Base-by-base conservation (phyloP, 2,113 vertebrate species). In the Pangasianodon gigas region DNA sequence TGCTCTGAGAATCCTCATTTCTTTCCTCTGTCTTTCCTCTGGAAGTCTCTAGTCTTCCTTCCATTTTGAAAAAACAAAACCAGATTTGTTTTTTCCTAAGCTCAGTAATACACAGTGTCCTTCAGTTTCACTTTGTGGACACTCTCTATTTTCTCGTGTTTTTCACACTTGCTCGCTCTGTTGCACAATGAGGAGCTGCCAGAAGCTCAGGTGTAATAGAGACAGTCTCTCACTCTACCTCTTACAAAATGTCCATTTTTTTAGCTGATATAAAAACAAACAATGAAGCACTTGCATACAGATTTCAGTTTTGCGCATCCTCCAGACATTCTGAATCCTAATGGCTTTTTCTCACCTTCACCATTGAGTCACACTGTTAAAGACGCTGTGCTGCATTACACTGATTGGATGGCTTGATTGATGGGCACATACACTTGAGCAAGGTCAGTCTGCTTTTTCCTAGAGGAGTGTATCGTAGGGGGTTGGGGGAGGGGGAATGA, bases 341-440 rank as follows among this genome's bases (percentile, higher is more conserved):
- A 88, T 88, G 60, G 62, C 7, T 54, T 83, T 56, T 48, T 46
- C 84, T 81, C 46, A 81, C 89, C 60, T 81, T 77, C 56, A 52
- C 71, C 44, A 19, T 37, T 21, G 52, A 84, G 88, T 74, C 41
- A 54, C 37, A 44, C 62, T 81, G 51, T 69, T 82, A 26, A 60
- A 67, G 77, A 48, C 18, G 41, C 24, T 60, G 52, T n/a, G 81
- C 29, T 11, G 46, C 88, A 89, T 85, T 75, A 85, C 82, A 16
- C 52, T 89, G 82, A 85, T 89, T 89, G 82, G 54, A 89, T 77
- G 37, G 88, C 67, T 19, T 89, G 88, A 85, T 85, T 84, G 67
- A 89, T 89, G 41, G 41, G 51, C 81, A 21, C 51, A n/a, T 2
- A 44, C 62, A 75, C 81, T 84, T 52, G 32, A 56, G 80, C 80